A percentile compares a stretch with the other conserved stretches of the same genome.
Conservation (phyloP, 2,888 invertebrate species). For the Plutella xylostella region DNA sequence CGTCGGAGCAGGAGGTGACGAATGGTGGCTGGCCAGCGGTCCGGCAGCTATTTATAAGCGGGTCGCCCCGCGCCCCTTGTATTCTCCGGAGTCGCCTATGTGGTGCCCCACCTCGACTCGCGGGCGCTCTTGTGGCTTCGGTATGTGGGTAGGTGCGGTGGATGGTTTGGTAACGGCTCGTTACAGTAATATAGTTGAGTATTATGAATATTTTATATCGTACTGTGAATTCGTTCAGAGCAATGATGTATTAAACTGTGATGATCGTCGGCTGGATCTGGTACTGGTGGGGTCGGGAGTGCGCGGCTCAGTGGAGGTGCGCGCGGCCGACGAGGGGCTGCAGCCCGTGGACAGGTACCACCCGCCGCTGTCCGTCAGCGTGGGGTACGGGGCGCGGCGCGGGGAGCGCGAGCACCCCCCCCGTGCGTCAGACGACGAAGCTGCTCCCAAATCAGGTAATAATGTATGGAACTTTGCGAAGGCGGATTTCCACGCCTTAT, state of each 20-base stretch:
- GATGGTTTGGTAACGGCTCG: too few relatives aligned
- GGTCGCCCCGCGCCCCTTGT: too few relatives aligned
- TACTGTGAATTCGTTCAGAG: slow-evolving; percentile 17
- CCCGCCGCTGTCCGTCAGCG: slow-evolving; percentile 3
- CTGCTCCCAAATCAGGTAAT: background rate
- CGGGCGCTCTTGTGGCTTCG: too few relatives aligned
- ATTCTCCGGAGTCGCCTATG: too few relatives aligned
- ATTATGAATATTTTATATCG: slow-evolving; percentile 17
- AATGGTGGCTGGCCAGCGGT: too few relatives aligned
- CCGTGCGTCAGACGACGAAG: background rate
- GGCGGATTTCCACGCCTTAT: slow-evolving; percentile 13
- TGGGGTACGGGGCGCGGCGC: background rate
- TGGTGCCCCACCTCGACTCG: too few relatives aligned
- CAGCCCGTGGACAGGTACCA: slow-evolving; percentile 2
- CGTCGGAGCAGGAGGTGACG: too few relatives aligned
- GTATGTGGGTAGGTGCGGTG: too few relatives aligned
- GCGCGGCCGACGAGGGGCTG: slow-evolving; percentile 1
- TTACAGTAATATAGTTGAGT: too few relatives aligned
- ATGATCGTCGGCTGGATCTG: slow-evolving; percentile 6
- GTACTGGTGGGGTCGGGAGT: slow-evolving; percentile 3
- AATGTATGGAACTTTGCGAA: slow-evolving; percentile 19
- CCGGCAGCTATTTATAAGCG: too few relatives aligned
- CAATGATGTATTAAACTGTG: slow-evolving; percentile 16
- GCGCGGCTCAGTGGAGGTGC: background rate
- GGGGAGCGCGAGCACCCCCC: background rate